Conservation (phyloP, 1,140 invertebrate species). For the Aphis craccivora region DNA sequence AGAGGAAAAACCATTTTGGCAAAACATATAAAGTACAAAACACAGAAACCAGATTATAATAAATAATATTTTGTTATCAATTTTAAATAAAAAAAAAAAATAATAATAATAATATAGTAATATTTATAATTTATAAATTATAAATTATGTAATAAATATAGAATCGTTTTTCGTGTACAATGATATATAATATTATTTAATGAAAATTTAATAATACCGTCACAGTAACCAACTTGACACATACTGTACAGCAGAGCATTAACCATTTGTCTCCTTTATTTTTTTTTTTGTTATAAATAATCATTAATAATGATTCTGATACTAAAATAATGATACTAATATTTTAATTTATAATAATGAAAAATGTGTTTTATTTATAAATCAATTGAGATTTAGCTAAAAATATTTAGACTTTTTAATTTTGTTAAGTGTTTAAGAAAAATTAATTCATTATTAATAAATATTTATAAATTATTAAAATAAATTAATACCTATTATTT, state of each 20-base stretch:
- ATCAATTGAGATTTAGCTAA: neutral
- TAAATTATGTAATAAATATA: no score
- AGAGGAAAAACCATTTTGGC: neutral
- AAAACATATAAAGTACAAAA: neutral
- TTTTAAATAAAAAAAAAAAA: no score
- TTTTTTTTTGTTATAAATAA: neutral
- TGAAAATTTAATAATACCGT: no score
- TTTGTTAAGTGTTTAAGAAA: neutral
- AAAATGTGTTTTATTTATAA: neutral
- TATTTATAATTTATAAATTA: no score
- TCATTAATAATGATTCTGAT: neutral
- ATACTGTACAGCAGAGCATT: no score
- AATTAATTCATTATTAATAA: neutral
- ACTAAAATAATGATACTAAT: neutral
- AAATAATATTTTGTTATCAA: neutral
- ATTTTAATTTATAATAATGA: neutral
- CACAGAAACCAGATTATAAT: neutral
- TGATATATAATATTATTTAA: no score
- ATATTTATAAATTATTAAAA: neutral
- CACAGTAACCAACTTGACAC: no score
- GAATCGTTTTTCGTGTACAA: no score
- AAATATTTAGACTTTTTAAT: neutral
- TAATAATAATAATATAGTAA: no score
- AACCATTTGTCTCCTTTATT: neutral
- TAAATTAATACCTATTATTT: neutral